These are phyloP conservation scores for Drosophila nigricruria DNA, from an alignment of 2,888 invertebrate genomes.

Conservation along the genomic window DNA sequence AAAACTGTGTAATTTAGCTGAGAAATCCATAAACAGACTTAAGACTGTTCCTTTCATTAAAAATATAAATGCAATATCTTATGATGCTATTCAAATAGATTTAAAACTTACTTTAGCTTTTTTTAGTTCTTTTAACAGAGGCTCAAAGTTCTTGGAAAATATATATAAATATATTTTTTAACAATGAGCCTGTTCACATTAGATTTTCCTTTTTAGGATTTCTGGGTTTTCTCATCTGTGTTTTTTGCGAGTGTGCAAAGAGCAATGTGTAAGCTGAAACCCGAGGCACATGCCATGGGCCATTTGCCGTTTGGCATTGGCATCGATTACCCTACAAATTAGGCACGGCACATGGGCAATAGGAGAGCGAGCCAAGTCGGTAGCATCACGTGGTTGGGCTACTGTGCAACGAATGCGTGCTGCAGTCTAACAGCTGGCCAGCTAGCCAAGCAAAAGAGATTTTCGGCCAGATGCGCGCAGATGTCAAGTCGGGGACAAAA, in stretches of 20 bases:
- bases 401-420: conserved; percentile 67
- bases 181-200: neutral
- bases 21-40: too few species aligned
- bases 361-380: conserved; percentile 9
- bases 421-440: conserved; percentile 33
- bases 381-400: conserved; percentile 47
- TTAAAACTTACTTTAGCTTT: too few species aligned
- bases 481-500: conserved; percentile 49
- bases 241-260: conserved; percentile 1
- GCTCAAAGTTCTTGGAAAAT: neutral
- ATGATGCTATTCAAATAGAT: too few species aligned
- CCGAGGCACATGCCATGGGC: conserved; percentile 65
- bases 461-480: conserved; percentile 44
- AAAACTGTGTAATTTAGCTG: too few species aligned
- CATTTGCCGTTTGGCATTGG: conserved; percentile 42
- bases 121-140: too few species aligned
- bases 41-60: too few species aligned
- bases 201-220: neutral
- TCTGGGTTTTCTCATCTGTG: neutral
- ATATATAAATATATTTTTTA: neutral
- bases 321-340: conserved; percentile 42
- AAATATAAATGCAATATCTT: too few species aligned
- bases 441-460: neutral
- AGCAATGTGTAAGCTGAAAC: conserved; percentile 37
- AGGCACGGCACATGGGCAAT: conserved; percentile 41